These are phyloP conservation scores for Daubentonia madagascariensis DNA, from an alignment of 2,113 vertebrate species.

Conservation along the genomic window DNA sequence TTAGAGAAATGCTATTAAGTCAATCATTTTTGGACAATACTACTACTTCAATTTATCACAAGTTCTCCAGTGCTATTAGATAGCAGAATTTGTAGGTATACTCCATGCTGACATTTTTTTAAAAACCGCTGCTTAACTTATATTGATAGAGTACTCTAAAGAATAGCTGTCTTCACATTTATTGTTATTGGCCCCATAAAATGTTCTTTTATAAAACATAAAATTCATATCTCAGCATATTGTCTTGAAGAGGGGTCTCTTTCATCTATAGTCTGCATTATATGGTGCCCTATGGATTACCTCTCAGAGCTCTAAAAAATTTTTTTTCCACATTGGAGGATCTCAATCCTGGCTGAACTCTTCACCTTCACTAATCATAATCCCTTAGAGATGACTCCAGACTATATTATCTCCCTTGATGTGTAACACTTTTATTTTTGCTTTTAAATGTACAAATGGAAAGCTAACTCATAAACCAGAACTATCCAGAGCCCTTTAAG, in stretches of 20 bases:
- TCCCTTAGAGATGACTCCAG: neutral
- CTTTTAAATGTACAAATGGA: neutral
- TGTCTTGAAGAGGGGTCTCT: neutral
- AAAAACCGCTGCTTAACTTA: neutral
- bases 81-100: neutral
- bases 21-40: neutral
- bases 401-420: neutral
- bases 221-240: neutral
- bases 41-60: accelerated
- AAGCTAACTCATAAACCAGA: neutral
- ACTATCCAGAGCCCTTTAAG: accelerated
- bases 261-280: neutral
- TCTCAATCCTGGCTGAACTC: neutral
- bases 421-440: neutral
- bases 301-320: neutral
- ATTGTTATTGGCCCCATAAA: neutral
- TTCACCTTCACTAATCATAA: neutral
- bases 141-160: neutral
- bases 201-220: constrained; percentile 3
- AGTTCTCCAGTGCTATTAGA: neutral
- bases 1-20: neutral
- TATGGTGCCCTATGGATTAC: neutral
- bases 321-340: neutral
- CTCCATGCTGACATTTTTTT: neutral
- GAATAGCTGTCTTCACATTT: constrained; percentile 23